Conservation (phyloP, 2,113 vertebrate species). For the Ctenomys sociabilis region DNA sequence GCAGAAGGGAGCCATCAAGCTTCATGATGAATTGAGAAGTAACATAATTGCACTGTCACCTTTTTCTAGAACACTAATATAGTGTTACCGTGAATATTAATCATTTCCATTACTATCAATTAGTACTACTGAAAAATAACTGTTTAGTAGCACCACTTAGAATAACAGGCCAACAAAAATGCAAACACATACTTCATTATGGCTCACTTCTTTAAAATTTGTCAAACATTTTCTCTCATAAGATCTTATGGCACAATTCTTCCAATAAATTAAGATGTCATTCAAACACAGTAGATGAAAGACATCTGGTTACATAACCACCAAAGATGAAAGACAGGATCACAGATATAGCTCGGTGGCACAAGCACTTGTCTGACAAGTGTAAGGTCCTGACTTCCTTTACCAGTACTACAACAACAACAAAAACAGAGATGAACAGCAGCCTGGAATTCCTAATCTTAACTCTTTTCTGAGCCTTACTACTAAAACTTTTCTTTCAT, state of each 20-base stretch:
- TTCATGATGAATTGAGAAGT: not conserved
- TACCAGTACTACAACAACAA: not conserved
- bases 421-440: not conserved
- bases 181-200: not conserved
- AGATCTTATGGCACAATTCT: not conserved
- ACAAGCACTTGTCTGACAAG: no score
- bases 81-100: not conserved
- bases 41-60: not conserved
- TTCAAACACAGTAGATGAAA: not conserved
- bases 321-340: not conserved
- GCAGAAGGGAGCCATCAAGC: not conserved
- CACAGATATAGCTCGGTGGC: no score
- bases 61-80: not conserved
- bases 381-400: no score
- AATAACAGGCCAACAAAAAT: not conserved
- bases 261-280: not conserved
- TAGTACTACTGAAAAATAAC: slow-evolving; percentile 23
- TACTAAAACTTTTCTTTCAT: slow-evolving; percentile 31
- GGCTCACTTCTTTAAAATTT: slow-evolving; percentile 17
- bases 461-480: not conserved
- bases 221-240: slow-evolving; percentile 25
- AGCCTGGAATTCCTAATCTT: not conserved
- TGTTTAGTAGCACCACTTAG: not conserved
- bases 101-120: not conserved
- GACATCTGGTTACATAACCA: no score